Evolutionary conservation across 2,797 vertebrate genomes (phyloP).

Genomic region (Cirrhinus molitorella): DNA sequence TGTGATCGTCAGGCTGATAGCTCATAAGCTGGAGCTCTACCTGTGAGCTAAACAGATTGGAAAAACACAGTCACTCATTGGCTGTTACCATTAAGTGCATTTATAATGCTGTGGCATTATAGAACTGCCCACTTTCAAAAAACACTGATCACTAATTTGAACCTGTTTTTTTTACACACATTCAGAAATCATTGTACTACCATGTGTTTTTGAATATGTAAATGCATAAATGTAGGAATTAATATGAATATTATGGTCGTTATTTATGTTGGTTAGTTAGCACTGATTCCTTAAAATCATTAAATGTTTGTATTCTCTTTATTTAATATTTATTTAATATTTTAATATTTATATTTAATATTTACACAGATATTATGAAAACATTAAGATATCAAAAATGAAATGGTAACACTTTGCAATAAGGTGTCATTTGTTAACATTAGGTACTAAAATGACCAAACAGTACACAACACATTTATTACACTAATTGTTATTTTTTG

Average conservation of each 20-base stretch:
- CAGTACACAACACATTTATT: no score
- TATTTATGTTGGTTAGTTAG: background rate
- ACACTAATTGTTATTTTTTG: no score
- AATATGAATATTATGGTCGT: background rate
- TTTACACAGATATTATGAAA: background rate
- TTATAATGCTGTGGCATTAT: background rate
- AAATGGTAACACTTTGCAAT: no score
- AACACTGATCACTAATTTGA: background rate
- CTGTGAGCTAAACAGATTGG: background rate
- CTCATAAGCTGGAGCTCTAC: slow-evolving; percentile 73
- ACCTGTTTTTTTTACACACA: background rate
- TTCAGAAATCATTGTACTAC: background rate
- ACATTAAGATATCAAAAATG: background rate
- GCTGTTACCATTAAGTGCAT: slow-evolving; percentile 11
- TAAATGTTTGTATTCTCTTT: background rate
- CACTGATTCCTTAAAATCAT: background rate
- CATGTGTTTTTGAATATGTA: background rate
- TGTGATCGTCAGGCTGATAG: slow-evolving; percentile 83
- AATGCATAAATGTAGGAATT: background rate
- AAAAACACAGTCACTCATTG: slow-evolving; percentile 10
- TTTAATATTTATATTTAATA: no score
- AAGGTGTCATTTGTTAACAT: no score
- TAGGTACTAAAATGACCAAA: no score
- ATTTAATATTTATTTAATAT: no score
- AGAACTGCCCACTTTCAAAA: background rate